phyloP scores from a whole-genome alignment of 2,797 vertebrate species.

The Scarus forsteni region DNA sequence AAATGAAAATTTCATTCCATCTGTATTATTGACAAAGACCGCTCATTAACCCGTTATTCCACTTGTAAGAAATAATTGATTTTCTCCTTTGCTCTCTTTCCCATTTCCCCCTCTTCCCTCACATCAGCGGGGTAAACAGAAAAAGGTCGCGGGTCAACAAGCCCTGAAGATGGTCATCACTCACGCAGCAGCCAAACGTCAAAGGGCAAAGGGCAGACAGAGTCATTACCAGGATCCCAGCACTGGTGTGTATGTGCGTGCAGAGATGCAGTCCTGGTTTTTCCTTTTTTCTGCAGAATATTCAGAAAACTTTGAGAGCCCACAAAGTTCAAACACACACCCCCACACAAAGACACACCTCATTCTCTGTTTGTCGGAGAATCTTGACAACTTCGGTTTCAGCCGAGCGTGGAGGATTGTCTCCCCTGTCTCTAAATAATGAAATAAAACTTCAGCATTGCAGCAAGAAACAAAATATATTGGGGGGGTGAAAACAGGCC shows the following conservation, averaged over 20 bases:
- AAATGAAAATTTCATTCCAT: conserved; percentile 46
- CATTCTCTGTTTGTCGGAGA: conserved; percentile 32
- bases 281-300: conserved; percentile 17
- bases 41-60: conserved; percentile 54
- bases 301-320: conserved; percentile 36
- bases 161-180: conserved; percentile 73
- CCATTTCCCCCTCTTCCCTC: conserved; percentile 17
- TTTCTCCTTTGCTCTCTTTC: conserved; percentile 5
- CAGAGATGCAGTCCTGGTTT: conserved; percentile 6
- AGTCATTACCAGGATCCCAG: conserved; percentile 63
- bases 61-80: conserved; percentile 48
- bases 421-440: conserved; percentile 72
- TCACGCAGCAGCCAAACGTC: conserved; percentile 66
- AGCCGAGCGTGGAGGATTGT: conserved; percentile 58
- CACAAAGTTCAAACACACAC: conserved; percentile 17
- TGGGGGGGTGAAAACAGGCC: conserved; percentile 22
- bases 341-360: conserved; percentile 17
- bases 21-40: conserved; percentile 17
- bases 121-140: conserved; percentile 65
- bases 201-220: conserved; percentile 65
- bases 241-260: neutral
- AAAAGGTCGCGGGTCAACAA: conserved; percentile 67
- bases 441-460: conserved; percentile 52
- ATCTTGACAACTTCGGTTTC: conserved; percentile 51
- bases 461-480: conserved; percentile 28